Conservation (phyloP, 1,140 invertebrate species). For the Andricus grossulariae region DNA sequence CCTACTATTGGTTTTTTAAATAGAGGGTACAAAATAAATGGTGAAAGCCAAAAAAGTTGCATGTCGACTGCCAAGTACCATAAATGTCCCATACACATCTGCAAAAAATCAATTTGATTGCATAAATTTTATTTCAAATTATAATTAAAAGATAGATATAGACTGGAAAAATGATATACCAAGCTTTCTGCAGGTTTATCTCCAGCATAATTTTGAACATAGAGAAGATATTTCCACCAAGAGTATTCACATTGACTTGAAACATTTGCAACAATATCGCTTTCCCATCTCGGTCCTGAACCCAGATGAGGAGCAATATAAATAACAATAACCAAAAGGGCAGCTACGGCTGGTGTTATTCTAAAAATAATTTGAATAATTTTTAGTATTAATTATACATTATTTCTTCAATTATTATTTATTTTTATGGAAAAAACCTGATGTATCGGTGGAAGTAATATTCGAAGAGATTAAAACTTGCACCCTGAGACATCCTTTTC, state of each 20-base stretch:
- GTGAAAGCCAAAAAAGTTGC: slow-evolving; percentile 22
- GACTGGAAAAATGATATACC: neutral
- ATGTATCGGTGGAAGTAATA: slow-evolving; percentile 3
- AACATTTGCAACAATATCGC: slow-evolving; percentile 18
- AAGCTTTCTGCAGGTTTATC: neutral
- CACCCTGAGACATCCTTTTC: neutral
- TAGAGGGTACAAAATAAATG: slow-evolving; percentile 5
- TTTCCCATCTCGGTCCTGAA: slow-evolving; percentile 11
- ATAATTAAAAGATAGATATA: neutral
- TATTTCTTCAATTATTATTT: too few species aligned
- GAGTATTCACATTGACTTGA: neutral
- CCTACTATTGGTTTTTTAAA: neutral
- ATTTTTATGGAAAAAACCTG: neutral
- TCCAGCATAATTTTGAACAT: slow-evolving; percentile 15
- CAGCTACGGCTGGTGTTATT: slow-evolving; percentile 1
- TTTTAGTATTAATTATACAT: too few species aligned
- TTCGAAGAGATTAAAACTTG: neutral
- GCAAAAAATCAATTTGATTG: neutral
- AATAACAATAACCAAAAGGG: slow-evolving; percentile 1
- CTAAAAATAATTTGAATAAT: neutral
- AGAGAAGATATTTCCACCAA: slow-evolving; percentile 20
- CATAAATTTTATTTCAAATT: too few species aligned
- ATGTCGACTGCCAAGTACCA: slow-evolving; percentile 7
- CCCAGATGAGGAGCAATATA: slow-evolving; percentile 14
- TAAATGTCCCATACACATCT: slow-evolving; percentile 22